These are phyloP conservation scores for Phragmatobia fuliginosa DNA, from an alignment of 2,888 invertebrate genomes.

Conservation along the genomic window DNA sequence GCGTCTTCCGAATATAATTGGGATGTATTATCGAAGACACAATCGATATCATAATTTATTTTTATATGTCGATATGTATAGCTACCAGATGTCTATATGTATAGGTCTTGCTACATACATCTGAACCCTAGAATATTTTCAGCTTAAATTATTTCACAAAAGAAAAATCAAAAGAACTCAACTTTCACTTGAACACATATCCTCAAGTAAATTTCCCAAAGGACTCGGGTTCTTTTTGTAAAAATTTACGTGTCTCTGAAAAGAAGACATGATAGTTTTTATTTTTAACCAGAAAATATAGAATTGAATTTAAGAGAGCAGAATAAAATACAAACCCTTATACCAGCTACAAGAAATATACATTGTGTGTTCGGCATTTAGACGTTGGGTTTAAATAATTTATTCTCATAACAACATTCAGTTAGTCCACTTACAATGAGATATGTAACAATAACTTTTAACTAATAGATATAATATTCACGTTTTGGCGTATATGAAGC, in stretches of 20 bases:
- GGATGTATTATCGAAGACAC: no score
- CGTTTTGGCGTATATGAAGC: no score
- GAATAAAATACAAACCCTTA: not conserved
- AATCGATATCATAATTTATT: no score
- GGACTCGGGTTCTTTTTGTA: constrained; percentile 2
- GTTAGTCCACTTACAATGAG: no score
- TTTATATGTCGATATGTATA: no score
- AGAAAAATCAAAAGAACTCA: not conserved
- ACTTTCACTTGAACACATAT: not conserved
- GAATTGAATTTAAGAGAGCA: not conserved
- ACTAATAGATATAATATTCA: no score
- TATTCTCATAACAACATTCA: no score
- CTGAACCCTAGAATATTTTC: not conserved
- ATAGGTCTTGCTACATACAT: not conserved
- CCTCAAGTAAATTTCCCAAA: constrained; percentile 7
- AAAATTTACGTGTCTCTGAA: not conserved
- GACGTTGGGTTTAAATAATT: no score
- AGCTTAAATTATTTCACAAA: not conserved
- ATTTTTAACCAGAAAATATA: not conserved
- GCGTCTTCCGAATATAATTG: no score
- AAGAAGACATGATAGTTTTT: not conserved
- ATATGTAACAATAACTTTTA: no score
- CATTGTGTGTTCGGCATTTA: not conserved
- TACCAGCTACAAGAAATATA: not conserved
- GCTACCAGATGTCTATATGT: no score